Conservation (phyloP, 2,797 vertebrate species). For the Tiaroga cobitis region DNA sequence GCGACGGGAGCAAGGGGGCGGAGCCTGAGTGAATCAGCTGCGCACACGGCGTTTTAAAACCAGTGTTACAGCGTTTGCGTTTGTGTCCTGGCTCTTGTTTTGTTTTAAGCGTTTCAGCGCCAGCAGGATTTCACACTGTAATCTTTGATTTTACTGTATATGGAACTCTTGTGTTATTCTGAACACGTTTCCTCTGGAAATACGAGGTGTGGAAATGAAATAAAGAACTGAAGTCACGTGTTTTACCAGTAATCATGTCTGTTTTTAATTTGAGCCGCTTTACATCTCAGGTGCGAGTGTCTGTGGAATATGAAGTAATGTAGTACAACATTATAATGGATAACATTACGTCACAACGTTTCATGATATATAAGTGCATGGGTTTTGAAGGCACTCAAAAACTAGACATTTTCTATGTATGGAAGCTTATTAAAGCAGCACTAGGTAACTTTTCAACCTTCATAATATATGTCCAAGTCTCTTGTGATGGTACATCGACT, state of each 20-base stretch:
- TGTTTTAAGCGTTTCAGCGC: neutral
- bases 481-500: no score
- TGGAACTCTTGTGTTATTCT: neutral
- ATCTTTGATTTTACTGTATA: neutral
- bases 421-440: no score
- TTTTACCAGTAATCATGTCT: neutral
- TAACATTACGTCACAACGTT: neutral
- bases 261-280: no score
- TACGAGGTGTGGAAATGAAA: neutral
- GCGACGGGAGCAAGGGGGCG: neutral
- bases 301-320: neutral
- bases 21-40: constrained; percentile 18
- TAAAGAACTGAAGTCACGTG: neutral
- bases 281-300: neutral
- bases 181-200: neutral
- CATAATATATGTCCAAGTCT: no score
- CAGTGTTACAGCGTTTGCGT: neutral
- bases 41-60: neutral
- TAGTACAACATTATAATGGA: no score
- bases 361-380: neutral
- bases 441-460: no score
- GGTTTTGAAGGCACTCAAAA: no score
- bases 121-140: neutral
- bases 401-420: no score
- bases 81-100: neutral